These are phyloP conservation scores for Rhinolophus sinicus DNA, from an alignment of 2,113 vertebrate genomes.

Conservation along the genomic window DNA sequence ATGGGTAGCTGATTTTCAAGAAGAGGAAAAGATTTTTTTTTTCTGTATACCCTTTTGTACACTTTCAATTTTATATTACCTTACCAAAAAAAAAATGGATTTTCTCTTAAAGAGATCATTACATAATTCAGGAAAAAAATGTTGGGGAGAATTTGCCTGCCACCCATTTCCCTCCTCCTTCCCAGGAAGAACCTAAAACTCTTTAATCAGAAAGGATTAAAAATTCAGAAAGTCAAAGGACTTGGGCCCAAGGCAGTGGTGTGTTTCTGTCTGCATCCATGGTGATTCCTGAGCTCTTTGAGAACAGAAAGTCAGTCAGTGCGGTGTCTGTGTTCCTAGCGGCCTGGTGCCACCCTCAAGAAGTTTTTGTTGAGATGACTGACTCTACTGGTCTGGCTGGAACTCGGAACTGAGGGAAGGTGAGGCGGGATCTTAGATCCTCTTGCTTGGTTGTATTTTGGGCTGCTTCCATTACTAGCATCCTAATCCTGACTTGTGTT, in stretches of 20 bases:
- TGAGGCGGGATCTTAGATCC: background rate
- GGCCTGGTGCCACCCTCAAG: background rate
- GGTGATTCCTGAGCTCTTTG: background rate
- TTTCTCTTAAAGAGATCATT: constrained; percentile 40
- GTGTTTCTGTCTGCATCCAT: background rate
- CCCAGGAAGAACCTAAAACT: background rate
- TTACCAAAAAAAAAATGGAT: background rate
- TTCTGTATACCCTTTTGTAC: background rate
- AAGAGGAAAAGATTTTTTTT: background rate
- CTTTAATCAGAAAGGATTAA: background rate
- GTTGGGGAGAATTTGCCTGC: background rate
- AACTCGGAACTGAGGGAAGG: background rate
- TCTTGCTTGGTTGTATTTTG: background rate
- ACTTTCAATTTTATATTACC: background rate
- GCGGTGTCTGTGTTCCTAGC: background rate
- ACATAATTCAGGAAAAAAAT: background rate
- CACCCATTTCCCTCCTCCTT: background rate
- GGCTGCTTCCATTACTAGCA: background rate
- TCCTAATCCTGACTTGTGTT: background rate
- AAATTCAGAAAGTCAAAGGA: background rate
- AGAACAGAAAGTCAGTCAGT: background rate
- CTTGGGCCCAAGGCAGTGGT: background rate
- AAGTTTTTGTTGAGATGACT: background rate
- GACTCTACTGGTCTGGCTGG: background rate
- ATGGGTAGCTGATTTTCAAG: background rate